These are phyloP conservation scores for Thinocorus orbignyianus DNA, from an alignment of 2,113 vertebrate genomes.

Conservation along the genomic window DNA sequence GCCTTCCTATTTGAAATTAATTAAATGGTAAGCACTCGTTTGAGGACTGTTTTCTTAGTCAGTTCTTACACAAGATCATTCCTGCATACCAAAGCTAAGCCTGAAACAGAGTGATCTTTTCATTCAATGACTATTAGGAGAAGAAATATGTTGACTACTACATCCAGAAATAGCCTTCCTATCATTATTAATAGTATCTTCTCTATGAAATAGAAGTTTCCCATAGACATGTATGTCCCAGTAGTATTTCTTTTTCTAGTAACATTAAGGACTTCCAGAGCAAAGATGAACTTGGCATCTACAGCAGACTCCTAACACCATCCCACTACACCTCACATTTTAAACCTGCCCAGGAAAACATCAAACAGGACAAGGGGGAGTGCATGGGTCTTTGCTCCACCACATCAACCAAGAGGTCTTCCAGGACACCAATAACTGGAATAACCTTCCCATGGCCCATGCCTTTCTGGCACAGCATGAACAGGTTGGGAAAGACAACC, in stretches of 20 bases:
- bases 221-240: not conserved
- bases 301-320: not conserved
- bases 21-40: not conserved
- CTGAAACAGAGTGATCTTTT: slow-evolving; percentile 11
- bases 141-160: slow-evolving; percentile 24
- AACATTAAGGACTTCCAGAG: not conserved
- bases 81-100: not conserved
- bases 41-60: not conserved
- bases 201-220: slow-evolving; percentile 15
- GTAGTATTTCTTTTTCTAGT: not conserved
- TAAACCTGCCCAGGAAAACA: not conserved
- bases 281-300: not conserved
- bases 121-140: not conserved
- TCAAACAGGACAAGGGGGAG: not conserved
- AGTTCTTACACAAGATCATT: not conserved
- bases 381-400: not conserved
- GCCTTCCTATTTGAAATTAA: not conserved
- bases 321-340: not conserved
- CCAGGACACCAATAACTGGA: not conserved
- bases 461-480: not conserved
- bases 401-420: not conserved
- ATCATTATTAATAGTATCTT: slow-evolving; percentile 33
- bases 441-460: not conserved
- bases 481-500: not conserved
- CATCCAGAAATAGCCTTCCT: slow-evolving; percentile 31